Conservation (phyloP, 2,888 invertebrate genomes). For the Drosophila buzzatii region DNA sequence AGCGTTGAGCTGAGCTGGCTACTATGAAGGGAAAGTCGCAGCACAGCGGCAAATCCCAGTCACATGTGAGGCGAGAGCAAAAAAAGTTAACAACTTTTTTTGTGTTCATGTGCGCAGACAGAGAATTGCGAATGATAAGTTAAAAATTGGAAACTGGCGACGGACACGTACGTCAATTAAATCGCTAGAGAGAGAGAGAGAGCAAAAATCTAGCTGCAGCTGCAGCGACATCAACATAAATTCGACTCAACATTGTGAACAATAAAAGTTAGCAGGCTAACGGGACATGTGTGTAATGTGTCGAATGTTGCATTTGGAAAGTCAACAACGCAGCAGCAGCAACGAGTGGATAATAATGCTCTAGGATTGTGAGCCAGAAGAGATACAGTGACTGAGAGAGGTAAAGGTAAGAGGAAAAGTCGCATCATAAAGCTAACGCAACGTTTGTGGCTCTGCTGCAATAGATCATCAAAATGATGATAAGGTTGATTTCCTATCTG, state of each 20-base stretch:
- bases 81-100: slow-evolving; percentile 60
- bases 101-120: slow-evolving; percentile 9
- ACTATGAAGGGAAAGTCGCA: not conserved
- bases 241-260: slow-evolving; percentile 74
- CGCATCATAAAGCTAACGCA: slow-evolving; percentile 44
- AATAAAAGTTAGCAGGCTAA: slow-evolving; percentile 55
- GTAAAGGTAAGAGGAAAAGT: not conserved
- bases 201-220: not conserved
- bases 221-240: slow-evolving; percentile 69
- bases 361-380: slow-evolving; percentile 27
- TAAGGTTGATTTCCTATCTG: slow-evolving; percentile 39
- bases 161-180: slow-evolving; percentile 65
- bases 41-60: slow-evolving; percentile 20
- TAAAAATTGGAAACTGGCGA: slow-evolving; percentile 56
- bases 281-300: slow-evolving; percentile 54
- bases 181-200: slow-evolving; percentile 6
- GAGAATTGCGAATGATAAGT: slow-evolving; percentile 41
- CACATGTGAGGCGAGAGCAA: slow-evolving; percentile 46
- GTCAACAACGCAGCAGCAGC: slow-evolving; percentile 20
- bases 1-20: not conserved
- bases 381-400: not conserved
- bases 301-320: slow-evolving; percentile 48
- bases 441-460: slow-evolving; percentile 9
- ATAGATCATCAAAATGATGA: slow-evolving; percentile 50
- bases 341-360: slow-evolving; percentile 53